Conservation (phyloP, 1,140 invertebrate species). For the Pteromalus puparum region DNA sequence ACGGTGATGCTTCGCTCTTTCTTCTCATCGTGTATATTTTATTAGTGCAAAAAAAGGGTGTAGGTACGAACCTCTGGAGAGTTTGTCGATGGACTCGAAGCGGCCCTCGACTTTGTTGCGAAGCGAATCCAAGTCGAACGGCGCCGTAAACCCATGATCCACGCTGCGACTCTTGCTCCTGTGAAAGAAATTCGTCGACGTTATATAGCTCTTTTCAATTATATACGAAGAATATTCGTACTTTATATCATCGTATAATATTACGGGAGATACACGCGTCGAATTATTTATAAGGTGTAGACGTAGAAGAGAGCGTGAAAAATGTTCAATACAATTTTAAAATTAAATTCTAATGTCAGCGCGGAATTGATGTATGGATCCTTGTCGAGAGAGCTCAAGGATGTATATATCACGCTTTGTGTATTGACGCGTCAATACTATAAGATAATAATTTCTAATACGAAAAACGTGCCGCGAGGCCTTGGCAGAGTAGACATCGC, state of each 20-base stretch:
- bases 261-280: neutral
- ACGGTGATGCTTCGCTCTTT: neutral
- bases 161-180: slow-evolving; percentile 93
- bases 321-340: neutral
- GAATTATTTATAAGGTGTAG: too few species aligned
- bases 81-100: slow-evolving; percentile 85
- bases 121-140: slow-evolving; percentile 88
- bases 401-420: neutral
- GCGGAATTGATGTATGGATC: neutral
- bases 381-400: slow-evolving; percentile 19
- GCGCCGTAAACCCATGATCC: slow-evolving; percentile 88
- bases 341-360: slow-evolving; percentile 9
- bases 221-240: neutral
- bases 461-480: neutral
- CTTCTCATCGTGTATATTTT: too few species aligned
- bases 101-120: slow-evolving; percentile 89
- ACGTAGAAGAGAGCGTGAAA: neutral
- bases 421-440: slow-evolving; percentile 20
- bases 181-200: slow-evolving; percentile 67
- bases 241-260: neutral
- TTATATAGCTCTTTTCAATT: neutral
- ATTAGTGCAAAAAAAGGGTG: neutral
- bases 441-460: slow-evolving; percentile 33
- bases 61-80: slow-evolving; percentile 75
- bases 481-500: neutral